Conservation (phyloP, 2,113 vertebrate species). For the Nycticorax nycticorax region DNA sequence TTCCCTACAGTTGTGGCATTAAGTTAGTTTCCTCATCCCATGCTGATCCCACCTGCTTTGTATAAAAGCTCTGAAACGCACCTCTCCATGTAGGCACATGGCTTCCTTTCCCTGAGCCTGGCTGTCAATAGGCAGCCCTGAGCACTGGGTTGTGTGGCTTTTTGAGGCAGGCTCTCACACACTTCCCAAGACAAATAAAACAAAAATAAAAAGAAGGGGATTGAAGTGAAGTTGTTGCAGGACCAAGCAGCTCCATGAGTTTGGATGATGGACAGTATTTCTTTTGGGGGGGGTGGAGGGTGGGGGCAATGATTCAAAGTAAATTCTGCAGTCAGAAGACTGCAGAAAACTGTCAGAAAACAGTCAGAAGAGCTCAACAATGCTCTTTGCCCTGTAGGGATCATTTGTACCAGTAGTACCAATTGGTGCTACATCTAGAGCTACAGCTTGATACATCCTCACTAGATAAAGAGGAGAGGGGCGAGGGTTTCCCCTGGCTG, state of each 20-base stretch:
- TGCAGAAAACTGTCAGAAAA: not conserved
- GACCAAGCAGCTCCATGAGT: not conserved
- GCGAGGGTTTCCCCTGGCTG: not conserved
- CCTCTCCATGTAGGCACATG: fast-evolving
- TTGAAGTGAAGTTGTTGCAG: not conserved
- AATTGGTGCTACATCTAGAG: slow-evolving; percentile 42
- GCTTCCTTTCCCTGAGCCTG: not conserved
- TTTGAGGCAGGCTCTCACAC: not conserved
- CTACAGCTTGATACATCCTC: slow-evolving; percentile 57
- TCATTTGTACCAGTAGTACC: not conserved
- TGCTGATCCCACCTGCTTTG: not conserved
- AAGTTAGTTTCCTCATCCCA: not conserved
- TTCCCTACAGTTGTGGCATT: not conserved
- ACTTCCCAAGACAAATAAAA: not conserved
- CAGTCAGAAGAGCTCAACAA: not conserved
- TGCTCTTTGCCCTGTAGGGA: not conserved
- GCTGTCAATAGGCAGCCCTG: fast-evolving
- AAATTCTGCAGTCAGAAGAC: not conserved
- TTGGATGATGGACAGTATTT: not conserved
- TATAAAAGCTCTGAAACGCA: not conserved
- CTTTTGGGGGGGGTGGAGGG: not conserved
- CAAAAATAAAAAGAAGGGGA: not conserved
- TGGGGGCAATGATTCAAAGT: not conserved
- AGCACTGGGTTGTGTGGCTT: fast-evolving
- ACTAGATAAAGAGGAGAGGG: slow-evolving; percentile 24